phyloP scores from a whole-genome alignment of 2,797 vertebrate species.

The Acridotheres tristis region DNA sequence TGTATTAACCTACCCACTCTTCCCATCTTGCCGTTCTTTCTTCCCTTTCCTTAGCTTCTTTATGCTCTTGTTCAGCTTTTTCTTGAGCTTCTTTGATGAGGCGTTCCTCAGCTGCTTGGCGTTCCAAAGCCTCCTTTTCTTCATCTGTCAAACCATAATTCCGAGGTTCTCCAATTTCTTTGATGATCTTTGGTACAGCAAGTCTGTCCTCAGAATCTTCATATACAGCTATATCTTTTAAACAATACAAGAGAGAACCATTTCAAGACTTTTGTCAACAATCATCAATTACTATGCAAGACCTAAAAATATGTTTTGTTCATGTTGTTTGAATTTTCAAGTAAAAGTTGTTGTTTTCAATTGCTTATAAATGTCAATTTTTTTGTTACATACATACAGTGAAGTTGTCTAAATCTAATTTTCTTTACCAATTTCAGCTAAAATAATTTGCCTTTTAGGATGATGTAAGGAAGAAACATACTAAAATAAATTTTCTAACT shows the following conservation, averaged over 20 bases:
- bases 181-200: slow-evolving; percentile 79
- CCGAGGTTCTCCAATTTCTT: slow-evolving; percentile 80
- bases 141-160: slow-evolving; percentile 84
- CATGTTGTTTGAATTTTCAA: background rate
- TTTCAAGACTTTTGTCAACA: background rate
- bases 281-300: background rate
- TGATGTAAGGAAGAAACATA: background rate
- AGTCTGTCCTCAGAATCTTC: slow-evolving; percentile 77
- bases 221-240: slow-evolving; percentile 79
- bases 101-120: slow-evolving; percentile 70
- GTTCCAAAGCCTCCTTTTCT: slow-evolving; percentile 79
- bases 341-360: background rate
- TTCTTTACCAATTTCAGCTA: background rate
- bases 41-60: slow-evolving; percentile 78
- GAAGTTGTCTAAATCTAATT: background rate
- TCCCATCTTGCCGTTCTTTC: slow-evolving; percentile 81
- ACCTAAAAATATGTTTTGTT: background rate
- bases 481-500: background rate
- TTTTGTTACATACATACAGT: background rate
- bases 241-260: background rate
- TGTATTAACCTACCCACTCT: slow-evolving; percentile 84
- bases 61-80: slow-evolving; percentile 70
- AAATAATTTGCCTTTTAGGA: background rate
- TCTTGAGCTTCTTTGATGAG: slow-evolving; percentile 73
- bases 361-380: background rate